Conservation (phyloP, 2,797 vertebrate genomes). For the Amphiprion clarkii region DNA sequence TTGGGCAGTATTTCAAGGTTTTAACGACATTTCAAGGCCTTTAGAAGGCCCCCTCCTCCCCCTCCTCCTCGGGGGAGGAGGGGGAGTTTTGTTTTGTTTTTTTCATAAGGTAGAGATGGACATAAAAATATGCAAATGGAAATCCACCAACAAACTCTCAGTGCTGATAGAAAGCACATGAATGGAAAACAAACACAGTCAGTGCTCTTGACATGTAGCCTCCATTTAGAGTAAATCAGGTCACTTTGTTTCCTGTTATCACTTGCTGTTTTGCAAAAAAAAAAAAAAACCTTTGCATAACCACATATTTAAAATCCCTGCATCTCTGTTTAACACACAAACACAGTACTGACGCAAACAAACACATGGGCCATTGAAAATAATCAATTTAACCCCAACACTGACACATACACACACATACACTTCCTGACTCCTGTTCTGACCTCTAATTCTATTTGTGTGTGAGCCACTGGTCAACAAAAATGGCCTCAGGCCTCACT, state of each 20-base stretch:
- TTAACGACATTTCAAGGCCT: background rate
- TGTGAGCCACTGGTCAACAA: constrained; percentile 23
- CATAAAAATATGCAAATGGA: background rate
- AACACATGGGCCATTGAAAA: constrained; percentile 4
- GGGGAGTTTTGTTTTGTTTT: too few species aligned
- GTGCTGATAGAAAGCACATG: background rate
- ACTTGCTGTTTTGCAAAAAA: background rate
- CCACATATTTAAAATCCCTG: background rate
- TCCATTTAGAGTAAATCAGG: constrained; percentile 14
- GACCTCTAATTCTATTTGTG: constrained; percentile 33
- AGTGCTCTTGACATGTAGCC: constrained; percentile 1
- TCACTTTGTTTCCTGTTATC: constrained; percentile 36
- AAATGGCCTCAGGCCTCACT: constrained; percentile 31
- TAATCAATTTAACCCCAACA: constrained; percentile 38
- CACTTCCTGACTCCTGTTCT: constrained; percentile 20
- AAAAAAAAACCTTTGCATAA: background rate
- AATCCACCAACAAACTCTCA: background rate
- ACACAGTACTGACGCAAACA: constrained; percentile 19
- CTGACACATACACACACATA: constrained; percentile 11
- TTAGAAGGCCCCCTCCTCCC: too few species aligned
- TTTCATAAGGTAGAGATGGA: background rate
- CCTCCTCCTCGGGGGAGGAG: background rate
- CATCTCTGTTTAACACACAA: constrained; percentile 10
- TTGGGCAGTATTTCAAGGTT: too few species aligned
- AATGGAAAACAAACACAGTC: background rate